Base-by-base conservation (phyloP, 2,888 invertebrate species). In the Gastrophysa polygoni region DNA sequence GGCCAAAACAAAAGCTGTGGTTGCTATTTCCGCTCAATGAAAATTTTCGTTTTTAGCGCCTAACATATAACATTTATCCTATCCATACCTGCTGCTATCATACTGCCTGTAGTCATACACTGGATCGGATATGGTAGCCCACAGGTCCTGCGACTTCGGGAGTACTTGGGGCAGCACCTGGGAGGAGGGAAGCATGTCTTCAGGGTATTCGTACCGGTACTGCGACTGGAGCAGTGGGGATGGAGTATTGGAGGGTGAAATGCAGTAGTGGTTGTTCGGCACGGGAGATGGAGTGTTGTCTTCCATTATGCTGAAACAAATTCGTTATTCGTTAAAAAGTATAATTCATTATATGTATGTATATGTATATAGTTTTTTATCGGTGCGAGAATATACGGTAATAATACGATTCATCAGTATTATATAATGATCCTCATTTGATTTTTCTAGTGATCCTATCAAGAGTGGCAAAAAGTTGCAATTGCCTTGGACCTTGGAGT, bases 121-220 rank as follows among this genome's bases (percentile, higher is more conserved):
- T 21, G 69, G 24, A 11, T 72, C 70, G 18, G 74, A 68, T 72
- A 79, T 78, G 24, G 76, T 77, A 60, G 72, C 70, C 77, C 78
- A 80, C 64, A 79, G 73, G 34, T 81, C 79, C 43, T 54, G 78
- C 1, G 71, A 64, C 50, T 80, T 80, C 11, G 80, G 77, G 50
- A 80, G 72, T 3, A 76, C 79, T 63, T 80, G 81, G 5, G 79
- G 79, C 5, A 81, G 71, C 46, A 80, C 79, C 66, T 81, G 81
- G 3, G 78, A 73, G 14, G 80, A 74, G 1, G 80, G 79, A 3
- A 81, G 78, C 74, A 81, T 73, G 0, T 83, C 82, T 1, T 85
- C 83, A 47, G 85, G 86, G 67, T 87, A 86, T 63, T 86, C 81
- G n/a, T 84, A 78, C 0, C 85, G 71, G 68, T 81, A 81, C 57